Evolutionary conservation across 92 coral and sea anemone genomes (phyloP), one percentile per base, ranked within the genome.

Genomic region (Bergia sp.): DNA sequence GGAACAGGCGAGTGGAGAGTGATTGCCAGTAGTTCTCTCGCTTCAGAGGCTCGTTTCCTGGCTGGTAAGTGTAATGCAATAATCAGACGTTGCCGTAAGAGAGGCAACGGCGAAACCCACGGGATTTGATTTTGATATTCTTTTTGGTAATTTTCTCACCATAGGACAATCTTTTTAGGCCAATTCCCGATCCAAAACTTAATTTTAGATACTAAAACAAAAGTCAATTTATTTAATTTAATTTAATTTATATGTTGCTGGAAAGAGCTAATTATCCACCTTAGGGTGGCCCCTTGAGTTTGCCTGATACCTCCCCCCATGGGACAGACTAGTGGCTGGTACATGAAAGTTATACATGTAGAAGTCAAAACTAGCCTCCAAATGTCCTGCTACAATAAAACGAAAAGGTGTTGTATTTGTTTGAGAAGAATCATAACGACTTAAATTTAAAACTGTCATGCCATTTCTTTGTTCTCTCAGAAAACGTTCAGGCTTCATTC

Each of bases 1-100:
- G 76, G 18, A 72, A 72, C 76, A 72, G 76, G 76, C 39, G 76
- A 72, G 5, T 72, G 76, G 76, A 72, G 76, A 72, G 76, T 72
- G 76, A 42, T 72, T 36, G 76, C 76, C 15, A 42, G 76, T 2
- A 72, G 41, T 72, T 72, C 76, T 72, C 76, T 72, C 42, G 76
- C 76, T 3, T 72, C 76, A 72, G 76, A 84, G 37, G 87, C 79
- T 84, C 79, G 57, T n/a, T 84, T 69, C 38, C 61, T 84, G 2
- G 87, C 87, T 23, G 87, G 87, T 84, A 84, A 37, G 77, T 44
- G 5, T 21, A 12, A 3, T 61, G 23, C 69, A 18, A 0, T 2
- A 21, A 0, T 20, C 69, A 53, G 1, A 3, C 58, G 12, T 53
- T 53, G 9, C 15, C 58, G 2, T 12, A 12, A n/a, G n/a, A n/a